Evolutionary conservation across 2,113 vertebrate genomes (phyloP).

Genomic region (Istiophorus platypterus): DNA sequence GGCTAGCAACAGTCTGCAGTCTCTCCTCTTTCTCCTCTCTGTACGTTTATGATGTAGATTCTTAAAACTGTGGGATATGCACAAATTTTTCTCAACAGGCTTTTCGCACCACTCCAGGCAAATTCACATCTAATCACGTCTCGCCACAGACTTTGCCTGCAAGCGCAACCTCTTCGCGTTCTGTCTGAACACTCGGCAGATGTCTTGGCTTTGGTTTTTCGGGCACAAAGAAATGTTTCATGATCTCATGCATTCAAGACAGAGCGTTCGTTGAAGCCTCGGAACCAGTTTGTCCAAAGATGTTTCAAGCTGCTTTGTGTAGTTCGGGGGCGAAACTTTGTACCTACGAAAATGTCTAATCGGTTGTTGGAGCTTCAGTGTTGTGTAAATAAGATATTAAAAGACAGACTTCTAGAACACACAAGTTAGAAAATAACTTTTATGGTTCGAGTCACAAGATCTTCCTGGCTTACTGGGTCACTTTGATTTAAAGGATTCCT

Average conservation of each 20-base stretch:
- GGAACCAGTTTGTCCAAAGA: slow-evolving; percentile 43
- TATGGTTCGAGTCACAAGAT: background rate
- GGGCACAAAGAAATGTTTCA: slow-evolving; percentile 43
- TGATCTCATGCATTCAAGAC: slow-evolving; percentile 19
- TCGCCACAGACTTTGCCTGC: background rate
- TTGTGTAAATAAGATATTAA: slow-evolving; percentile 41
- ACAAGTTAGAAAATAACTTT: slow-evolving; percentile 11
- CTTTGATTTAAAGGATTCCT: slow-evolving; percentile 2
- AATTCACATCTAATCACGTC: too few species aligned
- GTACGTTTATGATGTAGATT: too few species aligned
- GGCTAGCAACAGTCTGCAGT: background rate
- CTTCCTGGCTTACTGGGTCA: slow-evolving; percentile 17
- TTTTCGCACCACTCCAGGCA: too few species aligned
- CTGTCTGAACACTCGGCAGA: slow-evolving; percentile 21
- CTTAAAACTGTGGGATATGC: too few species aligned
- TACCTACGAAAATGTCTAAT: background rate
- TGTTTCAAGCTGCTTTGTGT: slow-evolving; percentile 32
- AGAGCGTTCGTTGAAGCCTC: slow-evolving; percentile 1
- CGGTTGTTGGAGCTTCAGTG: slow-evolving; percentile 9
- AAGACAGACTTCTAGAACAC: slow-evolving; percentile 4
- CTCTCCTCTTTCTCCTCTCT: background rate
- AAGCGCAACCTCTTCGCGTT: background rate
- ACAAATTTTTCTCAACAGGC: too few species aligned
- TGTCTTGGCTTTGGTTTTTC: slow-evolving; percentile 32
- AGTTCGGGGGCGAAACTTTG: slow-evolving; percentile 17